A percentile compares a stretch with the other conserved stretches of the same genome.
These are phyloP conservation scores for Chiridota heheva DNA, from an alignment of 35 echinoderm and acorn worm species.

Conservation along the genomic window DNA sequence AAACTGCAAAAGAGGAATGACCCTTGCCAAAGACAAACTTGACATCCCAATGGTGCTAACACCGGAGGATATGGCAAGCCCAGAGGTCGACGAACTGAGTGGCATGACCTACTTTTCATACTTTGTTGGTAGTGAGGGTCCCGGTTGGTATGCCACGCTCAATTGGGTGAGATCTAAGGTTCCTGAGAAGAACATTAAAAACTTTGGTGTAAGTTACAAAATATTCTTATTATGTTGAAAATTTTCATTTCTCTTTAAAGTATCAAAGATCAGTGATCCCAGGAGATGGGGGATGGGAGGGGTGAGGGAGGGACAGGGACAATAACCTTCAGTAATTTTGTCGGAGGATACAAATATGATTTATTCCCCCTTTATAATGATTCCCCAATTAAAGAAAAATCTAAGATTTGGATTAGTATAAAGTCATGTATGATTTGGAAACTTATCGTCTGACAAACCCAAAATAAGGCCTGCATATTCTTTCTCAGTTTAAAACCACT, in stretches of 20 bases:
- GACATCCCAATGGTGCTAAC: conserved; percentile 80
- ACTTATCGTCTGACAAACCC: too few species aligned
- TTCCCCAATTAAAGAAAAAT: too few species aligned
- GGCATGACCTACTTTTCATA: conserved; percentile 96
- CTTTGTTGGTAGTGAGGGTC: conserved; percentile 81
- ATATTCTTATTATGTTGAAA: background rate
- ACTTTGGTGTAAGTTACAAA: conserved; percentile 81
- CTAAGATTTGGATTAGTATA: too few species aligned
- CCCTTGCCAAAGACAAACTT: conserved; percentile 67
- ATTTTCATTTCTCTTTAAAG: background rate
- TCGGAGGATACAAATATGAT: too few species aligned
- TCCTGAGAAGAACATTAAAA: conserved; percentile 78
- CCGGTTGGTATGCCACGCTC: conserved; percentile 95
- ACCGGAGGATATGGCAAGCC: conserved; percentile 79
- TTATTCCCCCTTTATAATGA: too few species aligned
- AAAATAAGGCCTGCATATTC: too few species aligned
- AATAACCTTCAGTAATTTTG: background rate
- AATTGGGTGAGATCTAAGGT: conserved; percentile 91
- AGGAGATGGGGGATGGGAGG: too few species aligned
- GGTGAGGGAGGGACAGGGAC: background rate
- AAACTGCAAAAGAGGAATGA: conserved; percentile 79
- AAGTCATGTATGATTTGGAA: too few species aligned
- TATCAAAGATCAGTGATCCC: too few species aligned
- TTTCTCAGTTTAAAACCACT: too few species aligned
- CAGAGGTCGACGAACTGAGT: conserved; percentile 84